phyloP scores from a whole-genome alignment of 2,888 invertebrate genomes.

The Cartodere bifasciata region DNA sequence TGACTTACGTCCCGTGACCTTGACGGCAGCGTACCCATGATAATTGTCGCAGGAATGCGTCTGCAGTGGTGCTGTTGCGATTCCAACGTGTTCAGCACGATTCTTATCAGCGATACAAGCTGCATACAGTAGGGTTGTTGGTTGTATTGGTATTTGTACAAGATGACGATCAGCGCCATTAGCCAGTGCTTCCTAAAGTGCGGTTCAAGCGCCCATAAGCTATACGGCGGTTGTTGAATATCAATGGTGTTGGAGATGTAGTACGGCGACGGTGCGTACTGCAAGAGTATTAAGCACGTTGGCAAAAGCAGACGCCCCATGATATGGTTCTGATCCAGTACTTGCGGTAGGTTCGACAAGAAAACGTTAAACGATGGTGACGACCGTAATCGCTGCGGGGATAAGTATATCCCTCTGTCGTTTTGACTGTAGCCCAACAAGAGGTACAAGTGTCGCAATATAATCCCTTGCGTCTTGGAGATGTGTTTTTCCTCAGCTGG shows the following conservation, averaged over 20 bases:
- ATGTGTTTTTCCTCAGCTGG: conserved; percentile 77
- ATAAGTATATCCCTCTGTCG: conserved; percentile 84
- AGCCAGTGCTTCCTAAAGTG: conserved; percentile 87
- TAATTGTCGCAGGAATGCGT: conserved; percentile 66
- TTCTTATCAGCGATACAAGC: conserved; percentile 69
- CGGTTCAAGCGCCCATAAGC: conserved; percentile 78
- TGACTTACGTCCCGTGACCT: conserved; percentile 63
- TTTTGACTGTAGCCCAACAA: conserved; percentile 85
- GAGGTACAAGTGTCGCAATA: conserved; percentile 82
- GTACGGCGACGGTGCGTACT: conserved; percentile 73
- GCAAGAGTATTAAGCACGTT: conserved; percentile 66
- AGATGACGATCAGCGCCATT: conserved; percentile 77
- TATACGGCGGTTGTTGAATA: conserved; percentile 61
- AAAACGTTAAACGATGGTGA: conserved; percentile 96
- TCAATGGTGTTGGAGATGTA: conserved; percentile 38
- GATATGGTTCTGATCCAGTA: conserved; percentile 89
- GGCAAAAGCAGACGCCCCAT: conserved; percentile 85
- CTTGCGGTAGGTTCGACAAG: conserved; percentile 82
- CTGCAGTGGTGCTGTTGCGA: conserved; percentile 86
- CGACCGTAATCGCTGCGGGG: conserved; percentile 72
- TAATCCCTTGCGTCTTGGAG: conserved; percentile 71
- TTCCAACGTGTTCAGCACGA: conserved; percentile 85
- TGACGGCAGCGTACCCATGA: conserved; percentile 57
- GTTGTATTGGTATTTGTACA: conserved; percentile 86
- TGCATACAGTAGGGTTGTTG: conserved; percentile 55